Evolutionary conservation across 30 jellyfish, hydroid and myxozoan genomes (phyloP), one percentile per base, ranked within the genome.

Genomic region (Calvadosia cruxmelitensis): DNA sequence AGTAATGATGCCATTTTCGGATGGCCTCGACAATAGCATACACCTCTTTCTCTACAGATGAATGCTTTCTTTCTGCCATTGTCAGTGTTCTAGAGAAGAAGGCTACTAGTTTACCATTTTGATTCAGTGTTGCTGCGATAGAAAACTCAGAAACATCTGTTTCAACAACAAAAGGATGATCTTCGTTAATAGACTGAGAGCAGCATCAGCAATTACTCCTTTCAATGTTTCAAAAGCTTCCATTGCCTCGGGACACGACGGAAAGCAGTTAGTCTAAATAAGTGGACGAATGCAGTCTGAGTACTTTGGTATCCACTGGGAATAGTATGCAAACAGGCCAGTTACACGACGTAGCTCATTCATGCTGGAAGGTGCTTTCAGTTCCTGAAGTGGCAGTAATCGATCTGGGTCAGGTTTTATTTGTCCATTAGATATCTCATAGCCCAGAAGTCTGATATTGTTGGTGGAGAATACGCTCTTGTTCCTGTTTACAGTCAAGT

Each of bases 91-190:
- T 67, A 3, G 94, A 76, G 48, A 76, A 50, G 64, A 81, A 82
- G 7, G 95, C 92, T 3, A 84, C 94, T 13, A 95, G 94, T 33
- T 86, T 50, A 15, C 94, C 94, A 2, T 50, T 42, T 66, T 84
- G 95, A 62, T 61, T 79, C 10, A 84, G 85, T 12, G 84, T 78
- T 42, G 94, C 95, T 23, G 94, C 85, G 7, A 79, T 30, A 10
- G 86, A 86, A 23, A 79, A 28, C 29, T 85, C 94, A 33, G 94
- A 78, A 31, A 94, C 91, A 78, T 84, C 95, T 31, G 95, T 77
- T 78, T 84, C 95, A 1, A 85, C 57, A 49, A 1, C 72, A 63
- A 78, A 78, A 25, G 80, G 95, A 34, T 49, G 34, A 50, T 52
- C 62, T 64, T 70, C 89, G 69, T 84, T 93, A 32, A 71, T 66